Evolutionary conservation across 35 echinoderm and acorn worm species (phyloP), one percentile per base, ranked within the genome.

Genomic region (Hemicentrotus pulcherrimus): DNA sequence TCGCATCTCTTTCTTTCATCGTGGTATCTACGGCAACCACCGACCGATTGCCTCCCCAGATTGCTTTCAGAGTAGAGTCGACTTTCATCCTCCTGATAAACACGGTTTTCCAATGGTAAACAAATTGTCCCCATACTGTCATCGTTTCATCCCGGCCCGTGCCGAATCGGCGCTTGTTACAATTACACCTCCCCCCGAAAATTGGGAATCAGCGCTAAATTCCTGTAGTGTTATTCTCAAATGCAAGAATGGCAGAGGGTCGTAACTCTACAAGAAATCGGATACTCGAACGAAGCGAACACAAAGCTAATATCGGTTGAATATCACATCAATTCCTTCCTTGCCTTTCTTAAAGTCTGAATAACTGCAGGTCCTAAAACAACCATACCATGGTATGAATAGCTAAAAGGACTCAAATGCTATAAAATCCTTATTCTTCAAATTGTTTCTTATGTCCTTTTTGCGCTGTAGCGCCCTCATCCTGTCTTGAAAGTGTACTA

Each of bases 61-160:
- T 90, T 90, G 31, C 88, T 90, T 47, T 47, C 32, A 33, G 88
- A 90, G 88, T 33, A 47, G 88, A 46, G 88, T 90, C 32, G 88
- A 24, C 88, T 90, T 90, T 90, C 88, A 90, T 90, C 88, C 88
- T 30, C 0, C 19, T 47, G 88, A 90, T 90, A 90, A 90, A 90
- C 88, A 90, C 32, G 88, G 88, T 90, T 90, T 90, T 90, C 88
- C 88, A 47, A 90, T 32, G 32, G 88, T 90, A 90, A 90, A 90
- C 88, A 90, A 90, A 90, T 47, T 90, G 88, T 90, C 88, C 88
- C 88, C 88, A 90, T 90, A 90, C 88, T 90, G 88, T 90, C 88
- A 90, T 90, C 88, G 88, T 90, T 90, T 90, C 46, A 90, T 90
- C 88, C 88, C n/a, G 46, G 33, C 88, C 88, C 88, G 88, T 90